These are phyloP conservation scores for Barbus barbus DNA, from an alignment of 2,113 vertebrate species.

Conservation along the genomic window DNA sequence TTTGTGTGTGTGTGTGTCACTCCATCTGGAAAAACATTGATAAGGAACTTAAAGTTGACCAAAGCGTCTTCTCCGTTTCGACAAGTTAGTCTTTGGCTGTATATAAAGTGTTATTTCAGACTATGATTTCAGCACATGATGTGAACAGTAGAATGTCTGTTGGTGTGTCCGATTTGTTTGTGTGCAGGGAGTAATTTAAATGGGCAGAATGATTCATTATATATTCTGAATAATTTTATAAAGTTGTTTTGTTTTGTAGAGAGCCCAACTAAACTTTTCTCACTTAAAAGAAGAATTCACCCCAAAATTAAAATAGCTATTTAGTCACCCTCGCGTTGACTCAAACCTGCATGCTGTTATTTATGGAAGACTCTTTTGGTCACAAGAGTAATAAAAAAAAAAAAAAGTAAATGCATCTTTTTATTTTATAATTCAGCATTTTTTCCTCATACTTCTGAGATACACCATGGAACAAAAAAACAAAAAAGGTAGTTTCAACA, in stretches of 20 bases:
- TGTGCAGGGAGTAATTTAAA: not conserved
- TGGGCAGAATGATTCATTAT: not conserved
- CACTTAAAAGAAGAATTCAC: not conserved
- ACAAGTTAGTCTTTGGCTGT: slow-evolving; percentile 17
- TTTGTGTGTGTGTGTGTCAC: no score
- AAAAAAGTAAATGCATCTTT: not conserved
- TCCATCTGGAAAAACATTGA: no score
- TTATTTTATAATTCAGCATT: no score
- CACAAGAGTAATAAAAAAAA: not conserved
- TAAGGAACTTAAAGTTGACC: slow-evolving; percentile 4
- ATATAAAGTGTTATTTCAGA: slow-evolving; percentile 31
- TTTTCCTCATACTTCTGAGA: no score
- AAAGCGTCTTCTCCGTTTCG: slow-evolving; percentile 22
- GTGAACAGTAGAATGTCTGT: slow-evolving; percentile 21
- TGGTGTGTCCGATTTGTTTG: not conserved
- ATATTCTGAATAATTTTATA: not conserved
- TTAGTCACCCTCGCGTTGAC: not conserved
- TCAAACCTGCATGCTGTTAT: not conserved
- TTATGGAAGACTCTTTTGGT: not conserved
- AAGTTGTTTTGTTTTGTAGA: not conserved
- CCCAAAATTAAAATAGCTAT: not conserved
- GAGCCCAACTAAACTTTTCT: not conserved
- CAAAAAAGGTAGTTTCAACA: no score
- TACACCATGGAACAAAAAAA: no score
- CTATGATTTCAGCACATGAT: slow-evolving; percentile 30